Evolutionary conservation across 2,888 invertebrate genomes (phyloP), one percentile per base, ranked within the genome.

Genomic region (Subacronicta megacephala): DNA sequence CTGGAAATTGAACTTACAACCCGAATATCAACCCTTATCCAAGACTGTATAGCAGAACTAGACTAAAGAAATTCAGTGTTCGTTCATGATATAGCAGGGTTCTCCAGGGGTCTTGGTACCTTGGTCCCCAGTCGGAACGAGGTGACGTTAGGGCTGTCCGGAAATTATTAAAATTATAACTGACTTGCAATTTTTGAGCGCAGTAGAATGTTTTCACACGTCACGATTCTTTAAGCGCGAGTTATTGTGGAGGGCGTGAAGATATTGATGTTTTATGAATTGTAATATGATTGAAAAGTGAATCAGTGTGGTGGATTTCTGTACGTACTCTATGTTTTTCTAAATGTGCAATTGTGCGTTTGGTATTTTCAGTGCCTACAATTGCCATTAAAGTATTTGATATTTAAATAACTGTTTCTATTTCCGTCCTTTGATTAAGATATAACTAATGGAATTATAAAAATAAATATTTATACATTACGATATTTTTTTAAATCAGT

Each of bases 141-240:
- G 51, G 38, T 54, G 64, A 50, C 58, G 60, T 52, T 62, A 55
- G 47, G 57, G 36, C 13, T 49, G 67, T 62, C 71, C 60, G 75
- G 75, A 75, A 75, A 80, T 79, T 79, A 81, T 78, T 78, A 78
- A 74, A 82, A 78, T 80, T 73, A 75, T 73, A 70, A 77, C 66
- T 74, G 72, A 72, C 78, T 78, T 76, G 72, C 72, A 61, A 66
- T 67, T 72, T 63, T 72, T 58, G 54, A 59, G 51, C 47, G 42
- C 54, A 49, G 43, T 45, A 56, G 62, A 63, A 68, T 56, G 61
- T 63, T 72, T 62, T 52, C 49, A 66, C 50, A 49, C 54, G 59
- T 67, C 67, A 47, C 38, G 58, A 58, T 67, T 61, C 58, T 50
- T 62, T 41, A 40, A 58, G 38, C 37, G 55, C 40, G 52, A 47